Base-by-base conservation (phyloP, 2,888 invertebrate species). In the Tenthredo amoena region DNA sequence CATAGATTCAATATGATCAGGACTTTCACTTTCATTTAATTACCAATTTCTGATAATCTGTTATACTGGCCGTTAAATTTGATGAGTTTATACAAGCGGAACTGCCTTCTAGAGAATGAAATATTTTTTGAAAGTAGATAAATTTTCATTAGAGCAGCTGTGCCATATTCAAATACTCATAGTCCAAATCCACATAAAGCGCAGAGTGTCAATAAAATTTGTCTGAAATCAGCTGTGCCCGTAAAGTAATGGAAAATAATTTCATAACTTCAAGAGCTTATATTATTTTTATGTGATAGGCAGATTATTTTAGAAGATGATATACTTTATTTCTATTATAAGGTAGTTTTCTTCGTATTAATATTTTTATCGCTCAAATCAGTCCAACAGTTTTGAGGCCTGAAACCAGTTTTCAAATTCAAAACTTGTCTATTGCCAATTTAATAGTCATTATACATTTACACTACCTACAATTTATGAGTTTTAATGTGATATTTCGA, bases 301-400 rank as follows among this genome's bases (percentile, higher is more conserved):
- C 34, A 55, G 21, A 50, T 34, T 77, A 55, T 77, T 50, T 34
- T 34, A n/a, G 34, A 77, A 55, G 34, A 77, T 77, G 31, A 55
- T 76, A 50, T 77, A 77, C 55, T 34, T 50, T 50, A 18, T 55
- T 77, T 55, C 26, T 77, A 31, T 77, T 31, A 50, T 55, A 55
- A 31, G 6, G 18, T 50, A 12, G 47, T 47, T 15, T 55, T 21
- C 18, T 77, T 77, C 6, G 7, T 50, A 77, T 77, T 12, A 12
- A 55, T 18, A 77, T 62, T 81, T 62, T 62, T n/a, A 62, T 62
- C 21, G 37, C 62, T 62, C 31, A 18, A 58, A 81, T 62, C 55
- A 79, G n/a, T 79, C 18, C 50, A 34, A 47, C 10, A 79, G 58
- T 58, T 79, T 55, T 58, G n/a, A 58, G 18, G 55, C 37, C 81